Evolutionary conservation across 2,113 vertebrate genomes (phyloP), one percentile per base, ranked within the genome.

Genomic region (Hippoglossus stenolepis): DNA sequence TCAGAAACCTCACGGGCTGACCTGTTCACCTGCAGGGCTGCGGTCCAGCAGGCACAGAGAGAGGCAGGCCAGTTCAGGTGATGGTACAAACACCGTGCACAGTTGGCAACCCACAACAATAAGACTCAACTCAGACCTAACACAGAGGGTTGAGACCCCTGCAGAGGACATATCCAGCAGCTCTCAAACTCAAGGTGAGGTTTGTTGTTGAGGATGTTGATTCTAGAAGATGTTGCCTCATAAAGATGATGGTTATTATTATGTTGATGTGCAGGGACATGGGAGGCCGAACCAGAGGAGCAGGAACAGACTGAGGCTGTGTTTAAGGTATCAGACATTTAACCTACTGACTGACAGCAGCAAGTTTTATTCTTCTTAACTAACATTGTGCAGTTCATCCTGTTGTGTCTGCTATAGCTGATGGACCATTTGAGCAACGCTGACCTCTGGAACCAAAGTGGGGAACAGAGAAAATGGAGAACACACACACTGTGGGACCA

Each of bases 231-330:
- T 63, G 2, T 35, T 62, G 12, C 11, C 26, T 53, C 38, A n/a
- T 28, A 17, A 15, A 2, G 7, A 65, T 79, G 6, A 74, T 5
- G 10, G 7, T 45, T 75, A 2, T 45, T 75, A 6, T 18, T 43
- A 3, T 82, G 47, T 56, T 74, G 45, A 62, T 73, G 3, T 84
- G 62, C 87, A 95, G 94, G 82, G 6, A 80, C 75, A 62, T 89
- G 84, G 84, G 80, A 87, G 5, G 54, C 70, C 56, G 73, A 81
- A 60, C 28, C 69, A 17, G 91, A 88, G 5, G 89, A 93, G 24
- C 81, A 91, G 53, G 94, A 95, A 73, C 93, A 94, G 49, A 88
- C 78, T 26, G 91, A 93, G 59, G 91, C 89, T 10, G 93, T 91
- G 69, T 75, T 91, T 49, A 83, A 91, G 94, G 92, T 91, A 84